Conservation (phyloP, 2,888 invertebrate species). For the Seladonia tumulorum region DNA sequence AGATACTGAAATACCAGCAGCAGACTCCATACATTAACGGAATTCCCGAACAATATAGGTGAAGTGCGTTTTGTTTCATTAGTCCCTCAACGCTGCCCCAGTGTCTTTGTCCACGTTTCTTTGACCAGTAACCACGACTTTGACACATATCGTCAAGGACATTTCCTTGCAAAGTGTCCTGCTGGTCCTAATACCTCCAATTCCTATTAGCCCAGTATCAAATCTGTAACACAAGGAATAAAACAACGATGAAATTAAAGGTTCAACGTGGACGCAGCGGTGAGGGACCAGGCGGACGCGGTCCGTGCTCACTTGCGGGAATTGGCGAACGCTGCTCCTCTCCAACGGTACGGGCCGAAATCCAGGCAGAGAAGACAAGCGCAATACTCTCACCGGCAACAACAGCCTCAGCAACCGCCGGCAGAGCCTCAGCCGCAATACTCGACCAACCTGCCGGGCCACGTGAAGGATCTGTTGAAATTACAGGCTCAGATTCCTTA, state of each 20-base stretch:
- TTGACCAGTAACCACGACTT: too few species aligned
- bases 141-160: too few species aligned
- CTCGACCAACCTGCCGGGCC: slow-evolving; percentile 76
- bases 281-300: slow-evolving; percentile 58
- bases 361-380: slow-evolving; percentile 49
- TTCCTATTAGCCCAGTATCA: background rate
- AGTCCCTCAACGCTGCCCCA: too few species aligned
- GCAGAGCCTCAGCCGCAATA: slow-evolving; percentile 76
- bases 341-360: slow-evolving; percentile 19
- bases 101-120: too few species aligned
- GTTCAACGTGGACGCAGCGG: slow-evolving; percentile 70
- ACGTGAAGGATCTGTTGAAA: slow-evolving; percentile 77
- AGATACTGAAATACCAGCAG: slow-evolving; percentile 80
- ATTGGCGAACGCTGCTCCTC: background rate
- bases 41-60: slow-evolving; percentile 81
- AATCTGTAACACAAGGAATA: background rate
- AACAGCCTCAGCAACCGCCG: slow-evolving; percentile 64
- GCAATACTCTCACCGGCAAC: slow-evolving; percentile 14
- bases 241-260: slow-evolving; percentile 43
- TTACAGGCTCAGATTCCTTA: slow-evolving; percentile 81
- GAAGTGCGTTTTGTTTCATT: background rate
- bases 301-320: slow-evolving; percentile 56
- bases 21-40: slow-evolving; percentile 81
- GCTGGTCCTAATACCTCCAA: background rate
- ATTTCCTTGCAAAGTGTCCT: too few species aligned